These are phyloP conservation scores for Fabriciana adippe DNA, from an alignment of 2,888 invertebrate genomes.

Conservation along the genomic window DNA sequence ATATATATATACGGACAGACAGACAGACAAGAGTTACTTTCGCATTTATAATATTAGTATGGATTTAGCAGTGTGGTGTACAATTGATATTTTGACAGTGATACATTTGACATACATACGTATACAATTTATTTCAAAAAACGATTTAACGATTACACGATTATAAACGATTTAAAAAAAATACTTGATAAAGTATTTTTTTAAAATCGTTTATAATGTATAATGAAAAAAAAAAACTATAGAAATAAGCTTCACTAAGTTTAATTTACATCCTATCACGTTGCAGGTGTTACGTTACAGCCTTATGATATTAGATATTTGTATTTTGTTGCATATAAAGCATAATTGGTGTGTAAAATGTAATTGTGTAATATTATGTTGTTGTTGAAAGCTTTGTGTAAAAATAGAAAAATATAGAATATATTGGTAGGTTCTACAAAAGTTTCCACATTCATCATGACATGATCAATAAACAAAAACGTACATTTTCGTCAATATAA, in stretches of 20 bases:
- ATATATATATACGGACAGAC: too few species aligned
- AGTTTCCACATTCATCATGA: constrained; percentile 19
- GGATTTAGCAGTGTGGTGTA: too few species aligned
- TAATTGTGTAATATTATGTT: constrained; percentile 21
- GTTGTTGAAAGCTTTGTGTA: constrained; percentile 33
- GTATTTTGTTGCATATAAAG: constrained; percentile 36
- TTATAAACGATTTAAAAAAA: too few species aligned
- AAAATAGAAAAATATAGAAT: constrained; percentile 21
- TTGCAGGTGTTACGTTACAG: constrained; percentile 54
- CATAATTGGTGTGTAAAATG: constrained; percentile 31
- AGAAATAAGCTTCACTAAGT: constrained; percentile 42
- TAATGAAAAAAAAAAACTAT: too few species aligned
- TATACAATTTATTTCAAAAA: too few species aligned
- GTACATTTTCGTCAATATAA: neutral
- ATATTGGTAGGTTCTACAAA: constrained; percentile 24
- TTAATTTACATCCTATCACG: constrained; percentile 49
- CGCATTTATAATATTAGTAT: too few species aligned
- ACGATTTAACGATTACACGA: too few species aligned
- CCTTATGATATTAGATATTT: constrained; percentile 37
- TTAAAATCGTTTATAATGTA: too few species aligned
- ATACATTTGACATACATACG: too few species aligned
- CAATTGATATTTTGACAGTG: too few species aligned
- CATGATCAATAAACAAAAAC: constrained; percentile 8
- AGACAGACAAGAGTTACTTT: too few species aligned
- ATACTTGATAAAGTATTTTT: too few species aligned